Conservation (phyloP, 2,113 vertebrate species). For the Paradoxurus hermaphroditus region DNA sequence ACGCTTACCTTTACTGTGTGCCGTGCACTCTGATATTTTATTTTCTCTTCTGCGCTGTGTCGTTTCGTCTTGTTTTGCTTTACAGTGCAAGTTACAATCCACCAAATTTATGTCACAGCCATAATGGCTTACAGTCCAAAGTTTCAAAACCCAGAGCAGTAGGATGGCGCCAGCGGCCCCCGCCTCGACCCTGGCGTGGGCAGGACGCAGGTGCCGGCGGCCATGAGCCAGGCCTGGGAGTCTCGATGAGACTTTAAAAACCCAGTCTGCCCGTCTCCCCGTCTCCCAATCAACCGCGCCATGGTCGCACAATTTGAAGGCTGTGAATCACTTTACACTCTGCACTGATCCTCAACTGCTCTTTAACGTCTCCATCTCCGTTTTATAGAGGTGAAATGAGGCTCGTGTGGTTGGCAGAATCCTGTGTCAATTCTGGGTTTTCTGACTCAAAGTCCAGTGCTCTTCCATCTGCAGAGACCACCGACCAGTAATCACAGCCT, state of each 20-base stretch:
- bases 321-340: not conserved
- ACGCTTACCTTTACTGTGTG: not conserved
- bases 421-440: not conserved
- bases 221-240: not conserved
- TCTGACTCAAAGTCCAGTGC: not conserved
- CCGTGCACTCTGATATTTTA: not conserved
- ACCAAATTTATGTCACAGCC: not conserved
- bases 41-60: not conserved
- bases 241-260: not conserved
- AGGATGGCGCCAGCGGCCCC: fast-evolving
- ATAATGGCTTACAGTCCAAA: not conserved
- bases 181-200: not conserved
- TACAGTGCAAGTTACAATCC: not conserved
- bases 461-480: not conserved
- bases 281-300: not conserved
- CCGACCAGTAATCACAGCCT: not conserved
- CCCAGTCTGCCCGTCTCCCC: not conserved
- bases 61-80: not conserved
- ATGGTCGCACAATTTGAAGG: not conserved
- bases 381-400: not conserved
- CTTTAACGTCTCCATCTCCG: not conserved
- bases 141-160: not conserved
- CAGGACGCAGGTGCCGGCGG: not conserved
- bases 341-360: not conserved
- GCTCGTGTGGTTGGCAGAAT: not conserved